Conservation (phyloP, 2,797 vertebrate genomes). For the Lepidocolaptes lacrymiger region DNA sequence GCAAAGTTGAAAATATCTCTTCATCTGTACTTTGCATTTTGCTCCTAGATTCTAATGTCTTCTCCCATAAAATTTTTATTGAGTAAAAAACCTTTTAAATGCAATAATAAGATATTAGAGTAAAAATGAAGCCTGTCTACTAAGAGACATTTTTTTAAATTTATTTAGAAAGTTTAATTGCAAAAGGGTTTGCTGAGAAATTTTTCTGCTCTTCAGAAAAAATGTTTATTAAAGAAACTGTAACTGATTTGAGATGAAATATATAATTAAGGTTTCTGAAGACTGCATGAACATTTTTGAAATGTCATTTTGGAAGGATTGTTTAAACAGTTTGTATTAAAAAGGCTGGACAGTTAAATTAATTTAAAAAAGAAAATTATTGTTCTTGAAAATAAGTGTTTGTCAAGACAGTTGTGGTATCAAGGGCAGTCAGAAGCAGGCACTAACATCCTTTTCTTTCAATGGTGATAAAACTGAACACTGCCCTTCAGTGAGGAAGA, state of each 20-base stretch:
- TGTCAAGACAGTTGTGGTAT: background rate
- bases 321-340: background rate
- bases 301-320: background rate
- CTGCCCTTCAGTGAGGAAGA: background rate
- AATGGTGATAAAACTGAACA: background rate
- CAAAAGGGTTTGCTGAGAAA: background rate
- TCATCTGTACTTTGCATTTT: background rate
- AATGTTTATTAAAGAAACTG: background rate
- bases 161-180: background rate
- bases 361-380: background rate
- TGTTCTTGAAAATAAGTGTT: background rate
- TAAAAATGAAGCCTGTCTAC: background rate
- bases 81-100: background rate
- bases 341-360: background rate
- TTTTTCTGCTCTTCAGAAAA: background rate
- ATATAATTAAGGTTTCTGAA: background rate
- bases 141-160: background rate
- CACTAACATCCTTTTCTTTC: background rate
- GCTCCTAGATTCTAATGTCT: background rate
- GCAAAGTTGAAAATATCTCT: background rate
- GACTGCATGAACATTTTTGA: background rate
- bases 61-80: background rate
- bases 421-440: background rate
- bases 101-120: background rate
- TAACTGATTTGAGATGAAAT: background rate